Evolutionary conservation across 2,113 vertebrate species (phyloP), one percentile per base, ranked within the genome.

Genomic region (Columba livia): DNA sequence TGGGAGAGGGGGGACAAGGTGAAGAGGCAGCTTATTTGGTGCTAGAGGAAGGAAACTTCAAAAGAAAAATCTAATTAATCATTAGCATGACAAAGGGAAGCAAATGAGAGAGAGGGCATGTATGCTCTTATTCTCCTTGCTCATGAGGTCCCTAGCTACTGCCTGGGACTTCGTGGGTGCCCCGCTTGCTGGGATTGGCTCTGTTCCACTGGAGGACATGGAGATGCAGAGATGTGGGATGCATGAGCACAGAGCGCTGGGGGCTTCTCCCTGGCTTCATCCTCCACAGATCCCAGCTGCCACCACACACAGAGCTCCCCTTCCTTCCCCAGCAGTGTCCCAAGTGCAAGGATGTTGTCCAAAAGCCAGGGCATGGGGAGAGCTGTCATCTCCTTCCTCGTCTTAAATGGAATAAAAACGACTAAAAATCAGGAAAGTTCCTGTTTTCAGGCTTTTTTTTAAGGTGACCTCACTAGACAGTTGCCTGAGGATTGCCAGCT

Each of bases 91-190:
- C 36, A 89, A 74, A 84, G 17, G 36, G 51, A 64, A 38, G 25
- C 23, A 66, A 56, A 67, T 29, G 42, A 80, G 60, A 56, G 21
- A 58, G 28, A 50, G 28, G 12, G 8, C 18, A 53, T 18, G 26
- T 31, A 10, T 6, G 2, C 38, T 44, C 36, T 50, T 60, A 36
- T 12, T 48, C 57, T 0, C 2, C 47, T 64, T 3, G 0, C 29
- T 91, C 20, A 80, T 72, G n/a, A 42, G 44, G 32, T 75, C 29
- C 48, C 65, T 20, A 36, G n/a, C 34, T 62, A 23, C 32, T n/a
- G 9, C 31, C 29, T 66, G 84, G 58, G n/a, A 26, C 23, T 38
- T 3, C 1, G 16, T 20, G 44, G 21, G 40, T 80, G 24, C 17
- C 23, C 9, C 38, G 14, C 13, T 77, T 29, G 48, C 60, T 54